Evolutionary conservation across 1,140 invertebrate genomes (phyloP).

Genomic region (Araneus ventricosus): DNA sequence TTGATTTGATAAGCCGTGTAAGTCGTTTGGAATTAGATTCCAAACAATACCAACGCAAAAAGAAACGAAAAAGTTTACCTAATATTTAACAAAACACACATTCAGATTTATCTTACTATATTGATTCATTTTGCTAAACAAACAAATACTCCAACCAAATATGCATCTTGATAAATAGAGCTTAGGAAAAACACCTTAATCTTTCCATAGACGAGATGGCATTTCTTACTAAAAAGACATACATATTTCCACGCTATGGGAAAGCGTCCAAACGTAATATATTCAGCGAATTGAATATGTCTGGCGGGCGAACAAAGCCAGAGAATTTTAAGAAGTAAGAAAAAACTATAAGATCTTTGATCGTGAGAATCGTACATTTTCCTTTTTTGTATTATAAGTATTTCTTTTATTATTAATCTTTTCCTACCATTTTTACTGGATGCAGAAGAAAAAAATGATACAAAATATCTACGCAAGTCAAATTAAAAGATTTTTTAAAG

Average conservation of each 20-base stretch:
- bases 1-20: too few relatives aligned
- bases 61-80: background rate
- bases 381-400: conserved; percentile 28
- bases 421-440: background rate
- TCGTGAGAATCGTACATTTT: background rate
- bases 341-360: background rate
- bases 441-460: background rate
- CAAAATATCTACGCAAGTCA: conserved; percentile 13
- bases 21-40: too few relatives aligned
- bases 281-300: background rate
- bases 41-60: too few relatives aligned
- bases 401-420: conserved; percentile 48
- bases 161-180: background rate
- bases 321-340: background rate
- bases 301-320: background rate
- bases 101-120: background rate
- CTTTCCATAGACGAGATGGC: background rate
- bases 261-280: background rate
- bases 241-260: background rate
- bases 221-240: background rate
- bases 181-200: background rate
- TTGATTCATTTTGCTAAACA: background rate
- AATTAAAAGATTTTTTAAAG: too few relatives aligned
- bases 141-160: background rate
- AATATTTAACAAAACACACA: background rate